Conservation (phyloP, 2,888 invertebrate genomes). For the Cyclophora albipunctata region DNA sequence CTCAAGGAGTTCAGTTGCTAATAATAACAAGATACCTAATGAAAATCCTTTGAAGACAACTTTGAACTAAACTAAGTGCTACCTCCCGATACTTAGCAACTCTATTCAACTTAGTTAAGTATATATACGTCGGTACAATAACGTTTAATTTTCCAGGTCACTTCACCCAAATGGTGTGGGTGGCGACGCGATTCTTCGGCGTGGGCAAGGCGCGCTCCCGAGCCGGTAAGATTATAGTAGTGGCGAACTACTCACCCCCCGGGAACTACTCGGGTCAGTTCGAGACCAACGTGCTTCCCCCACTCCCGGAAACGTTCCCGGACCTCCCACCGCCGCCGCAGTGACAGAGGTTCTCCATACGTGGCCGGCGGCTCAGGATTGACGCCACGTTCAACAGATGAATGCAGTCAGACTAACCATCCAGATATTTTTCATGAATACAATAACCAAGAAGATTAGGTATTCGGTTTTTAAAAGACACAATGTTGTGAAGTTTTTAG, state of each 20-base stretch:
- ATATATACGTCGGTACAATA: constrained; percentile 4
- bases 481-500: no score
- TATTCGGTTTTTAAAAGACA: no score
- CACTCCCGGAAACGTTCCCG: constrained; percentile 77
- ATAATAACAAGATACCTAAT: no score
- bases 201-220: constrained; percentile 87
- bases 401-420: no score
- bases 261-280: constrained; percentile 86
- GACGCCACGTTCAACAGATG: constrained; percentile 48
- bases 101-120: no score
- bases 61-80: no score
- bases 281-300: constrained; percentile 85
- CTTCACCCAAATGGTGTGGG: constrained; percentile 92
- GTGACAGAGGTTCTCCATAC: constrained; percentile 61
- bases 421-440: no score
- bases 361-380: constrained; percentile 57
- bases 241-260: constrained; percentile 88
- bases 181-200: constrained; percentile 83
- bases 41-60: no score
- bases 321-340: constrained; percentile 50
- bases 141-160: constrained; percentile 75
- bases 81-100: no score
- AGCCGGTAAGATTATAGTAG: constrained; percentile 87
- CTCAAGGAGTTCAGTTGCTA: no score
- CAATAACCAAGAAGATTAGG: no score